Percentiles rank a stretch among this genome's conserved stretches.
These are phyloP conservation scores for Acromyrmex heyeri DNA, from an alignment of 1,140 invertebrate genomes.

Conservation along the genomic window DNA sequence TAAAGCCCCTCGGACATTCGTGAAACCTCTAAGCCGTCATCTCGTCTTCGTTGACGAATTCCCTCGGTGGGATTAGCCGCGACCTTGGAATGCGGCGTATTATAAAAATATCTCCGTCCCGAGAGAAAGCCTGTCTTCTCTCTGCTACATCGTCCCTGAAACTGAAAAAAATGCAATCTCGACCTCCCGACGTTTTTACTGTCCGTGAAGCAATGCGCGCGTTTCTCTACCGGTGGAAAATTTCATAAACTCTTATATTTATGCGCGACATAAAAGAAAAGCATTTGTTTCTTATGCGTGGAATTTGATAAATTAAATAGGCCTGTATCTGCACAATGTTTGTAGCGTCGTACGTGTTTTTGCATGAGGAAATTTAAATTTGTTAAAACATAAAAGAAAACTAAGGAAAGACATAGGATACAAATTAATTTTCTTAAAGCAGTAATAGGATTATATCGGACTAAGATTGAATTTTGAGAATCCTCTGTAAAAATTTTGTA, in stretches of 20 bases:
- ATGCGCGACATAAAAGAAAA: conserved; percentile 45
- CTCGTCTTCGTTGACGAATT: conserved; percentile 45
- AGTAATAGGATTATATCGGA: not conserved
- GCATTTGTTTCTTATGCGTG: conserved; percentile 16
- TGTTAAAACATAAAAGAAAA: not conserved
- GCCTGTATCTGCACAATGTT: not conserved
- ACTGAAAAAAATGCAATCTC: conserved; percentile 57
- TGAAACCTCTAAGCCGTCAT: conserved; percentile 53
- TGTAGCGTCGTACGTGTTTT: not conserved
- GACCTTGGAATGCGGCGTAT: conserved; percentile 56
- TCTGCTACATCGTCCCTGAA: not conserved
- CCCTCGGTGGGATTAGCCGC: conserved; percentile 26
- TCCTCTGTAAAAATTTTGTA: not conserved
- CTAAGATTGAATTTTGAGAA: not conserved
- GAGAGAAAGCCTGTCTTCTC: not conserved
- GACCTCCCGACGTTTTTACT: conserved; percentile 45
- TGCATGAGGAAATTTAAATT: not conserved
- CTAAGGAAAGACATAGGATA: not conserved
- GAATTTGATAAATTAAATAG: conserved; percentile 53
- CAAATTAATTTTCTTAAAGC: not conserved
- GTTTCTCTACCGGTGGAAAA: conserved; percentile 37
- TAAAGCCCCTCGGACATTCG: conserved; percentile 37
- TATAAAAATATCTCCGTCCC: conserved; percentile 50
- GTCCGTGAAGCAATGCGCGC: conserved; percentile 26
- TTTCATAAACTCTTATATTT: conserved; percentile 57